Percentiles rank a stretch among this genome's conserved stretches.
These are phyloP conservation scores for Otus sunia DNA, from an alignment of 2,113 vertebrate species.

Conservation along the genomic window DNA sequence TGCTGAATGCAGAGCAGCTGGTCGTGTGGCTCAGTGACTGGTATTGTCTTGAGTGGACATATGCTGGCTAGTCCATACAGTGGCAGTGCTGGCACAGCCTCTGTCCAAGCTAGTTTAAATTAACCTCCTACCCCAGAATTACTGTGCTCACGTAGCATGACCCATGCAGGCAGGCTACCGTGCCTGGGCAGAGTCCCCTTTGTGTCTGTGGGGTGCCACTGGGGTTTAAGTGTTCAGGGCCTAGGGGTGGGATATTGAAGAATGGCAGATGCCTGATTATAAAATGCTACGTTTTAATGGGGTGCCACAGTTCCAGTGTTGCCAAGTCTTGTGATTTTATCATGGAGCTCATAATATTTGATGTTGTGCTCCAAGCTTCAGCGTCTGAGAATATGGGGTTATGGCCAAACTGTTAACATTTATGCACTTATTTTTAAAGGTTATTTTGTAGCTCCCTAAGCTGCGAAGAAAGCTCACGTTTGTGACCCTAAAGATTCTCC, in stretches of 20 bases:
- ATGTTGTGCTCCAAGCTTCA: background rate
- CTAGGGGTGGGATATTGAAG: background rate
- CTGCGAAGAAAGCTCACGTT: background rate
- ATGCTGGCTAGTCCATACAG: background rate
- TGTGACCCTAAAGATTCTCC: background rate
- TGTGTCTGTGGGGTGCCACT: background rate
- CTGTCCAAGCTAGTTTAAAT: background rate
- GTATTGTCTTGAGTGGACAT: background rate
- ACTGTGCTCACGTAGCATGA: fast-evolving
- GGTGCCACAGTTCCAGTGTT: background rate
- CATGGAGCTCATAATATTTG: background rate
- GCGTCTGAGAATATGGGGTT: background rate
- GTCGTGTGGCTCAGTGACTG: background rate
- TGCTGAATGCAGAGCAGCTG: constrained; percentile 19
- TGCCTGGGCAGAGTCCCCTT: background rate
- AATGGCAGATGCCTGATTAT: background rate
- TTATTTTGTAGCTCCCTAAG: background rate
- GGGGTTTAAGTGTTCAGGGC: background rate
- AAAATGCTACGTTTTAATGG: background rate
- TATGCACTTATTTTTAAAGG: background rate
- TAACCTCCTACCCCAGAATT: background rate
- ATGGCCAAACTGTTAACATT: background rate
- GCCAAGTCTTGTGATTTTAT: background rate
- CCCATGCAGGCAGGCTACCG: background rate
- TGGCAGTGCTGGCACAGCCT: background rate